Conservation (phyloP, 2,113 vertebrate species). For the Procavia capensis region DNA sequence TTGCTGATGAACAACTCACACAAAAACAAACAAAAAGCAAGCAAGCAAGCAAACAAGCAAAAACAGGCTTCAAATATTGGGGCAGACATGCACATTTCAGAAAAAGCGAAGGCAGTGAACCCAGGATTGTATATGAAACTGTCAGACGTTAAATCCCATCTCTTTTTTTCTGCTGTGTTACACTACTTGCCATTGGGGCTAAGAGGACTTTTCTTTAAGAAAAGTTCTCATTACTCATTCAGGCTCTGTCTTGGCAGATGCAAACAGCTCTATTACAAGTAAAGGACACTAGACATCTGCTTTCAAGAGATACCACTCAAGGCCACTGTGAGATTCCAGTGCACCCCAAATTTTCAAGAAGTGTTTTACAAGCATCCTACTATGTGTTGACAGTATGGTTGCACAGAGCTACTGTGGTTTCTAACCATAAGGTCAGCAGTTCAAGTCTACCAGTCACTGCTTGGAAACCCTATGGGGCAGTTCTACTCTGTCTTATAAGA, state of each 20-base stretch:
- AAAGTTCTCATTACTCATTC: background rate
- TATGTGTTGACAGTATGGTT: too few species aligned
- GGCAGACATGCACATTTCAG: background rate
- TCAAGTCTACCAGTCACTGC: too few species aligned
- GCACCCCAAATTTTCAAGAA: background rate
- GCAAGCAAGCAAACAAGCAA: background rate
- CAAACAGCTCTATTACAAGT: background rate
- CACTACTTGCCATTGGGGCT: background rate
- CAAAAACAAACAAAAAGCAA: too few species aligned
- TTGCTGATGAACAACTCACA: slow-evolving; percentile 24
- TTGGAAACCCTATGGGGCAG: too few species aligned
- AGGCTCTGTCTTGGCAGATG: background rate
- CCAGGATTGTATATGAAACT: background rate
- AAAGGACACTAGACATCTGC: background rate
- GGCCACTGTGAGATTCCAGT: background rate
- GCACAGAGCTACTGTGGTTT: too few species aligned
- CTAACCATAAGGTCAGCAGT: too few species aligned
- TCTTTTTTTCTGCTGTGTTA: background rate
- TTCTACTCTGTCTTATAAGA: too few species aligned
- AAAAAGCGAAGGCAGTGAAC: background rate
- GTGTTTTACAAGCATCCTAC: background rate
- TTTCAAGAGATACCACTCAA: background rate
- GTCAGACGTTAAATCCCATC: background rate
- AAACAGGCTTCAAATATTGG: background rate
- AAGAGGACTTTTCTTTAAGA: background rate